Evolutionary conservation across 2,888 invertebrate species (phyloP).

Genomic region (Lycophotia porphyrea): DNA sequence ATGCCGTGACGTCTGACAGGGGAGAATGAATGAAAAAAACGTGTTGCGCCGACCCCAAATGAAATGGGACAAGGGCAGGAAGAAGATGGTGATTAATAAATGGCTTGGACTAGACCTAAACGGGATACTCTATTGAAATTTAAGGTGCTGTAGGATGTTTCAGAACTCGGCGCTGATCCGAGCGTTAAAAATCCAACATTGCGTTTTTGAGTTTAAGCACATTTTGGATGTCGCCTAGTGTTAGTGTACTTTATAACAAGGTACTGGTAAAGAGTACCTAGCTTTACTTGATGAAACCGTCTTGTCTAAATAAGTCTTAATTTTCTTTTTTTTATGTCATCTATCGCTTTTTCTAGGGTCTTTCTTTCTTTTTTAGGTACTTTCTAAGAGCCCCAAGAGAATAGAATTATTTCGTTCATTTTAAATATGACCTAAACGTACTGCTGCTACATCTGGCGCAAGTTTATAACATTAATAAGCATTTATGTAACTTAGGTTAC

Average conservation of each 20-base stretch:
- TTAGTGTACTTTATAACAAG: background rate
- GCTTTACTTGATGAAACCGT: background rate
- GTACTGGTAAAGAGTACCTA: background rate
- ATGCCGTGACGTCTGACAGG: too few species aligned
- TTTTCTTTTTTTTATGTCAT: background rate
- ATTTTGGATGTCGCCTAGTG: background rate
- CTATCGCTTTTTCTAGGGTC: background rate
- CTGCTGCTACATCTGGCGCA: conserved; percentile 53
- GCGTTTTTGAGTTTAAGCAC: too few species aligned
- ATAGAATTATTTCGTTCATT: background rate
- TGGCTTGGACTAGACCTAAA: background rate
- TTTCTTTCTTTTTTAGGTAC: too few species aligned
- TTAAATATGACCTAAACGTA: background rate
- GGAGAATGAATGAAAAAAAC: too few species aligned
- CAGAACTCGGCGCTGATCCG: background rate
- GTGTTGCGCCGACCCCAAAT: too few species aligned
- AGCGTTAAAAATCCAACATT: too few species aligned
- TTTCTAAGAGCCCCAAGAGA: background rate
- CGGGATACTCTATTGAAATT: too few species aligned
- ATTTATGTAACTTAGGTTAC: conserved; percentile 9
- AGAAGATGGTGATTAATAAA: background rate
- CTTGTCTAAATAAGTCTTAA: background rate
- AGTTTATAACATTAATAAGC: conserved; percentile 22
- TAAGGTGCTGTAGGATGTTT: background rate
- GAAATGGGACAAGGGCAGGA: too few species aligned